Evolutionary conservation across 2,797 vertebrate species (phyloP), one percentile per base, ranked within the genome.

Genomic region (Stomatorhinus walkeri): DNA sequence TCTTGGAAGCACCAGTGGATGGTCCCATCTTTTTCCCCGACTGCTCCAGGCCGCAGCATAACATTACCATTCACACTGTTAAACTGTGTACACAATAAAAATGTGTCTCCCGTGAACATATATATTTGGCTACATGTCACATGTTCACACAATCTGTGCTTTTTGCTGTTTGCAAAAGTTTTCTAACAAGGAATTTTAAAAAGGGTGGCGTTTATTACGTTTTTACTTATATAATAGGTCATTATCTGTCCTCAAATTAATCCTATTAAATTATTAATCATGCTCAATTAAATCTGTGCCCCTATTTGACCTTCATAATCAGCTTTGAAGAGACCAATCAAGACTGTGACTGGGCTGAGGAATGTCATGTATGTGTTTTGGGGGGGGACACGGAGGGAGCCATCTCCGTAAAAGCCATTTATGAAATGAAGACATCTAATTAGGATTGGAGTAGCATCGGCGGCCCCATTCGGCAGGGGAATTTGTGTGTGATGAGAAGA

Each of bases 391-490:
- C 3, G 84, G 22, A 51, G 22, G 8, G 49, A 85, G 7, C 9
- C 46, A 6, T 22, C 56, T 87, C 22, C 14, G 40, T 40, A 87
- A 87, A 87, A 46, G 56, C 22, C 43, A 46, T 87, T 87, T 68
- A 61, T n/a, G 59, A 68, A 87, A 87, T 49, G 61, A 72, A 68
- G 87, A 87, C 61, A 68, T 68, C 87, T 49, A 72, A 87, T 87
- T 68, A 87, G 87, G 46, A 36, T 68, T 61, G 46, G 61, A 61
- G 59, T 87, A 10, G 22, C 28, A 87, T 51, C 68, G 64, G 43
- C 14, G 24, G 22, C 61, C 87, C 87, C 87, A 36, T 51, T 87
- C 51, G 87, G 36, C 61, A 48, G 43, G 87, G 87, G 59, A 72
- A 68, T 87, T 87, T 64, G n/a, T 22, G 43, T 46, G 43, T 49